Conservation (phyloP, 2,888 invertebrate genomes). For the Idaea aversata region DNA sequence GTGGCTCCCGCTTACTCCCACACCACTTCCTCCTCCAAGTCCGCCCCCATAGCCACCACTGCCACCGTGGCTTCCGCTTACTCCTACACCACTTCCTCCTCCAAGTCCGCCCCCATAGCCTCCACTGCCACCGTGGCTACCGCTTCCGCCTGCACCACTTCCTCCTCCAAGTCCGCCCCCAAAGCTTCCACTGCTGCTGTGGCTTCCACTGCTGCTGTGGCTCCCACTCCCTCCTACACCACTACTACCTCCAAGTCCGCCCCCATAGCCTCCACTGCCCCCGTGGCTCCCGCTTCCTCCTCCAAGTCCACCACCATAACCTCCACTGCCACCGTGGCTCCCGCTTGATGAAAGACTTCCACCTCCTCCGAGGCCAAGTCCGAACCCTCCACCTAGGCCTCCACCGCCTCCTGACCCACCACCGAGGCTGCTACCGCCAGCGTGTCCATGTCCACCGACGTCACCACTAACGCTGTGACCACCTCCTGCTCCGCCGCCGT, state of each 20-base stretch:
- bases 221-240: slow-evolving; percentile 32
- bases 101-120: slow-evolving; percentile 28
- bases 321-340: slow-evolving; percentile 13
- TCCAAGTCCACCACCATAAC: slow-evolving; percentile 20
- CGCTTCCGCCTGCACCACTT: no score
- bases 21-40: no score
- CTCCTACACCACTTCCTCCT: slow-evolving; percentile 29
- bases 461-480: slow-evolving; percentile 29
- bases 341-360: slow-evolving; percentile 27
- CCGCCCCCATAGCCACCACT: slow-evolving; percentile 17
- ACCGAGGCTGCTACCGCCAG: slow-evolving; percentile 58
- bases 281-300: slow-evolving; percentile 18
- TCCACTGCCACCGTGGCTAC: slow-evolving; percentile 20
- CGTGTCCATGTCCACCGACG: slow-evolving; percentile 37
- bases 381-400: no score
- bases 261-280: slow-evolving; percentile 24
- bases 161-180: no score
- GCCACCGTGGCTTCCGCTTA: slow-evolving; percentile 29
- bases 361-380: slow-evolving; percentile 29
- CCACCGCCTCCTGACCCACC: slow-evolving; percentile 22
- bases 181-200: slow-evolving; percentile 28
- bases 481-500: slow-evolving; percentile 32
- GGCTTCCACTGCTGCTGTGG: slow-evolving; percentile 25
- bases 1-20: slow-evolving; percentile 13
- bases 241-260: slow-evolving; percentile 28